Percentiles rank a stretch among this genome's conserved stretches.
phyloP scores from a whole-genome alignment of 2,888 invertebrate genomes.

The Anthoptus insignis region DNA sequence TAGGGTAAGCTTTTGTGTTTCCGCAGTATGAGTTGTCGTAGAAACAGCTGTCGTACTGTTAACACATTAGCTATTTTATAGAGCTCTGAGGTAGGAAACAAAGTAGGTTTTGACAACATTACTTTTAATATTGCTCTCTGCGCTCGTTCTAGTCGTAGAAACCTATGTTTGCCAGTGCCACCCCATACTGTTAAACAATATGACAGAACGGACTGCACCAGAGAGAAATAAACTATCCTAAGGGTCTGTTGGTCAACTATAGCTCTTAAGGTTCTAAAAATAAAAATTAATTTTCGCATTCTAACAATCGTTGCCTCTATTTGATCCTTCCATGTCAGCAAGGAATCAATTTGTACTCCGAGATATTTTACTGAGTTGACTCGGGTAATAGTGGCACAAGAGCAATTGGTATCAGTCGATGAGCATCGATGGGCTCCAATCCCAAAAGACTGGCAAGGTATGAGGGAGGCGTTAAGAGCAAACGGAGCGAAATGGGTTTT shows the following conservation, averaged over 20 bases:
- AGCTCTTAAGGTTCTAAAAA: constrained; percentile 38
- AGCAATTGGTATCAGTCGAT: not conserved
- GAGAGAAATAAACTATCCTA: constrained; percentile 20
- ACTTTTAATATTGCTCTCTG: not conserved
- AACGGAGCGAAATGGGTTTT: not conserved
- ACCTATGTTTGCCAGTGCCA: too few relatives aligned
- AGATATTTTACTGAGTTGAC: not conserved
- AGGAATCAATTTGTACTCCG: not conserved
- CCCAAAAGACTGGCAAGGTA: not conserved
- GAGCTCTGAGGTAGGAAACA: not conserved
- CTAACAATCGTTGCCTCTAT: not conserved
- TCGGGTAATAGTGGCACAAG: not conserved
- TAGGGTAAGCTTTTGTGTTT: too few relatives aligned
- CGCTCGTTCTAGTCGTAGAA: not conserved
- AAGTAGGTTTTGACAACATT: not conserved
- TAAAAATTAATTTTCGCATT: constrained; percentile 33
- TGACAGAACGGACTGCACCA: constrained; percentile 29
- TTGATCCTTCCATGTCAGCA: not conserved
- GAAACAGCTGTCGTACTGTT: not conserved
- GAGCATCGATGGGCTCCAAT: not conserved
- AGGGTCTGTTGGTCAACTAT: constrained; percentile 4
- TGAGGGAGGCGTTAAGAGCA: not conserved
- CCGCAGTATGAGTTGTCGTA: too few relatives aligned
- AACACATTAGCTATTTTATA: not conserved
- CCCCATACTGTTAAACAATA: constrained; percentile 26